Percentiles rank a stretch among this genome's conserved stretches.
Conservation (phyloP, 2,888 invertebrate genomes). For the Carabus problematicus region DNA sequence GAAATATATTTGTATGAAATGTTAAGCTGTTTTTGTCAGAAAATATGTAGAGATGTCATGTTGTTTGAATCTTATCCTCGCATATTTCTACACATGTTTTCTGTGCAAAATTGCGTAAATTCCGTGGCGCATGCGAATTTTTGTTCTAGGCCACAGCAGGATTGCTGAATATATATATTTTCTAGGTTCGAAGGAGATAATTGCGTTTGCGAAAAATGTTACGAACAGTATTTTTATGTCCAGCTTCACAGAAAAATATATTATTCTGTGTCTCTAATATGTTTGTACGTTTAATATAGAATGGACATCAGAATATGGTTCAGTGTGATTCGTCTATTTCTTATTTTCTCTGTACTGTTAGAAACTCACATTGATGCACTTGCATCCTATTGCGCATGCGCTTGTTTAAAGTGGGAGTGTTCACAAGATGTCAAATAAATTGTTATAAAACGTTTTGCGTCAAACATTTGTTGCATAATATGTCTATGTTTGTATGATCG, state of each 20-base stretch:
- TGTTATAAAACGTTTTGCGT: not conserved
- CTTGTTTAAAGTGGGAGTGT: constrained; percentile 2
- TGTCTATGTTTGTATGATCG: not conserved
- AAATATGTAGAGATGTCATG: not conserved
- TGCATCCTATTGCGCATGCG: constrained; percentile 4
- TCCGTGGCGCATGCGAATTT: constrained; percentile 25
- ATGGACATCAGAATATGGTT: not conserved
- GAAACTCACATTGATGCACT: not conserved
- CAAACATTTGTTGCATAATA: not conserved
- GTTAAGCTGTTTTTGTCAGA: not conserved
- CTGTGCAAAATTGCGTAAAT: constrained; percentile 19
- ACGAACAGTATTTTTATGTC: not conserved
- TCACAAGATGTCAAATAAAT: not conserved
- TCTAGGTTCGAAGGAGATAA: constrained; percentile 23
- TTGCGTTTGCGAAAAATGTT: constrained; percentile 18
- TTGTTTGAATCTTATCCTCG: not conserved
- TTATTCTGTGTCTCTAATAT: not conserved
- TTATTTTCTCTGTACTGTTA: not conserved
- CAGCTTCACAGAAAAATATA: constrained; percentile 13
- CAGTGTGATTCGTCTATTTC: constrained; percentile 4
- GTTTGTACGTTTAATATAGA: not conserved
- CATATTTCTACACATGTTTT: constrained; percentile 4
- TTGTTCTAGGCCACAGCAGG: constrained; percentile 30
- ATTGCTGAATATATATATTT: constrained; percentile 35
- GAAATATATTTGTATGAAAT: not conserved